Evolutionary conservation across 1,140 invertebrate species (phyloP).

Genomic region (Panagrolaimus sp.): DNA sequence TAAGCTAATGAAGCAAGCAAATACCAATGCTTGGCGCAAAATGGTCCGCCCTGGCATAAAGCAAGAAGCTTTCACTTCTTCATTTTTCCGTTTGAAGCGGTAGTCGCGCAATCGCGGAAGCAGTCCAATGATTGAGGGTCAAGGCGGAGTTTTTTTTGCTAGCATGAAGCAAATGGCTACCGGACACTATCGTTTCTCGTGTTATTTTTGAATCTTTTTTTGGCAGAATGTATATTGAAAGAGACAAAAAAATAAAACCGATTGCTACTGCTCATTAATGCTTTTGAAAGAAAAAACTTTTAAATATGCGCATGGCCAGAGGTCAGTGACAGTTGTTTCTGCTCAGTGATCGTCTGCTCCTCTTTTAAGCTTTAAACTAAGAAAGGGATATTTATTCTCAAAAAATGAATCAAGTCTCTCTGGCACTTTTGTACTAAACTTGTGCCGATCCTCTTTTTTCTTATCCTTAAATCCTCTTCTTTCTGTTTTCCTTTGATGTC

Average conservation of each 20-base stretch:
- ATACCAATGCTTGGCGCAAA: slow-evolving; percentile 1
- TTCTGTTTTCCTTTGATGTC: too few species aligned
- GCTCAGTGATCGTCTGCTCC: slow-evolving; percentile 1
- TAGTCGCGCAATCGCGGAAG: slow-evolving; percentile 3
- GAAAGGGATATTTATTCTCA: too few species aligned
- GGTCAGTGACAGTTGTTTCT: slow-evolving; percentile 3
- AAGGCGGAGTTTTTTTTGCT: slow-evolving; percentile 1
- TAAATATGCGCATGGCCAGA: slow-evolving; percentile 12
- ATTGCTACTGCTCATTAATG: not conserved
- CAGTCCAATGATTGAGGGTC: slow-evolving; percentile 8
- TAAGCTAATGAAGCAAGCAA: slow-evolving; percentile 13
- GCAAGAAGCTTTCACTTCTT: not conserved
- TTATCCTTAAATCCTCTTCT: not conserved
- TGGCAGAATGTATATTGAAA: not conserved
- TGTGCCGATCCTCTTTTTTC: not conserved
- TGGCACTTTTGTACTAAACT: slow-evolving; percentile 3
- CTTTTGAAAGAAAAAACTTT: not conserved
- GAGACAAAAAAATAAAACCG: not conserved
- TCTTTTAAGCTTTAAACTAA: too few species aligned
- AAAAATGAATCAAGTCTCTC: not conserved
- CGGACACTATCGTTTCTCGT: not conserved
- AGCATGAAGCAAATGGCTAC: not conserved
- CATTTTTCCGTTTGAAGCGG: not conserved
- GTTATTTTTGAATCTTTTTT: not conserved
- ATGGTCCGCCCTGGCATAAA: slow-evolving; percentile 10